These are phyloP conservation scores for Stomorhina lunata DNA, from an alignment of 2,888 invertebrate species.

Conservation along the genomic window DNA sequence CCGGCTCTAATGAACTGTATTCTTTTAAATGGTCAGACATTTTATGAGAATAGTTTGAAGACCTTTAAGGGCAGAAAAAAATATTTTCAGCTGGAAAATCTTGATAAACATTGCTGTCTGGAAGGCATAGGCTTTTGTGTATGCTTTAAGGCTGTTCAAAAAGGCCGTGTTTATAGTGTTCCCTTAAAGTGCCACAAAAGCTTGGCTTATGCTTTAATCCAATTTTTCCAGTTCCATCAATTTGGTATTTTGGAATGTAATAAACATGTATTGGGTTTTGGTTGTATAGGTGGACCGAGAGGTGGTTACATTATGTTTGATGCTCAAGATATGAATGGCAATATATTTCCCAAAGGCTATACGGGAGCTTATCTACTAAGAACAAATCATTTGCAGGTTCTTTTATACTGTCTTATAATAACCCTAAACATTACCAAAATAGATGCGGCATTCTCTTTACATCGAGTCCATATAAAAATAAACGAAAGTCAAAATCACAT, in stretches of 20 bases:
- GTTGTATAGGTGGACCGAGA: conserved; percentile 75
- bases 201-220: conserved; percentile 82
- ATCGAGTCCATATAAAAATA: no score
- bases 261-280: conserved; percentile 81
- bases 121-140: conserved; percentile 83
- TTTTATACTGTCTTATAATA: conserved; percentile 83
- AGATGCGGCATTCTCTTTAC: no score
- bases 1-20: conserved; percentile 83
- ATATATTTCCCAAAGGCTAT: conserved; percentile 82
- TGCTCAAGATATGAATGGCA: conserved; percentile 83
- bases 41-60: conserved; percentile 70
- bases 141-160: conserved; percentile 81
- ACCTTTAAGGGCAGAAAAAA: neutral
- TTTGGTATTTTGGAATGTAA: conserved; percentile 82
- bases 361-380: conserved; percentile 83
- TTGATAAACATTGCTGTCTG: conserved; percentile 72
- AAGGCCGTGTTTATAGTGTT: conserved; percentile 82
- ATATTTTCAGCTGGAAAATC: conserved; percentile 8
- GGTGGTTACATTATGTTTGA: conserved; percentile 85
- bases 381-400: conserved; percentile 82
- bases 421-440: conserved; percentile 82
- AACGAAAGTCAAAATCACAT: neutral
- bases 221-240: conserved; percentile 82
- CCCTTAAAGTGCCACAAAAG: conserved; percentile 81
- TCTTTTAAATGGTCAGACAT: conserved; percentile 81